Evolutionary conservation across 2,113 vertebrate genomes (phyloP), one percentile per base, ranked within the genome.

Genomic region (Leiothrix lutea): DNA sequence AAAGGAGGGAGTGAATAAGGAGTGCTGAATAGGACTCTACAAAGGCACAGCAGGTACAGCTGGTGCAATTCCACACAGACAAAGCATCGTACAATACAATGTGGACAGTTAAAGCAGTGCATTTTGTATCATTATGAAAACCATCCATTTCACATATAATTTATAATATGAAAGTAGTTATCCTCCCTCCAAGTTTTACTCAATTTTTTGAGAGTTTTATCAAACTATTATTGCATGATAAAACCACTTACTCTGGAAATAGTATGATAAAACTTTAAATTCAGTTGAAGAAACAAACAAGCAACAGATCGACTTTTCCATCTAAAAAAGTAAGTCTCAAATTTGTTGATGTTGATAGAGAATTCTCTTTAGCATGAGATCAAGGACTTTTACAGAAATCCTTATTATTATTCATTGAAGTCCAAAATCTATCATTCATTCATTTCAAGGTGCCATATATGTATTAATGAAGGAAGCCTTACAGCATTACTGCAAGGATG

Each of bases 31-130:
- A 94, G 90, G 75, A 78, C 75, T 96, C 75, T 61, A 97, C 95
- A 97, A 97, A 97, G 94, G 92, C 95, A 93, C 96, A 96, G 95
- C 94, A 95, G 96, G 95, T 95, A 94, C 92, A 97, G 92, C 92
- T 96, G 92, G 90, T 96, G 95, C 94, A 96, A 95, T 96, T 97
- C 90, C 88, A 84, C 35, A 56, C 95, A 95, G 94, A 97, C 88
- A 97, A 97, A 95, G 92, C 88, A 60, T 38, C 69, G 36, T 79
- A 79, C 56, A 65, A 69, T 81, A 95, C 88, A 95, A 86, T 86
- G 83, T 92, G 91, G 94, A 94, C 82, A 84, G 92, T 81, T 93
- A 95, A 84, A 94, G 94, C 93, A 92, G 51, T 67, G 80, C 95
- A 96, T 95, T 97, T 94, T 95, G 67, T 92, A 93, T 90, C 90